A percentile compares a stretch with the other conserved stretches of the same genome.
These are phyloP conservation scores for Meteorus colon DNA, from an alignment of 2,888 invertebrate genomes.

Conservation along the genomic window DNA sequence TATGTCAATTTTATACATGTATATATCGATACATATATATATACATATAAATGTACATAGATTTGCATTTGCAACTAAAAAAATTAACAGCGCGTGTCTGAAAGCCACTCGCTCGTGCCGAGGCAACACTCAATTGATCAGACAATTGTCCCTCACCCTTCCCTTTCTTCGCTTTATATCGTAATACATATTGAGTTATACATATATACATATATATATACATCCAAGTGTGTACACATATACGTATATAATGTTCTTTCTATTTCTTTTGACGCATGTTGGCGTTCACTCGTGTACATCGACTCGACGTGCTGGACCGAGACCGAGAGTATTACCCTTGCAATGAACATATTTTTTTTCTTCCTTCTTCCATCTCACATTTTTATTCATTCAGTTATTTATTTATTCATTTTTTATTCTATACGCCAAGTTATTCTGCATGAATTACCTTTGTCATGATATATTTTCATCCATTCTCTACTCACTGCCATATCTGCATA, in stretches of 20 bases:
- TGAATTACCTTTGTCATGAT: constrained; percentile 26
- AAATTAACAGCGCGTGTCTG: constrained; percentile 38
- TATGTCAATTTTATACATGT: not conserved
- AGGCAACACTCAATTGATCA: constrained; percentile 35
- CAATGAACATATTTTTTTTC: constrained; percentile 19
- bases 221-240: not conserved
- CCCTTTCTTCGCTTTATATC: constrained; percentile 8
- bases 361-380: too few species aligned
- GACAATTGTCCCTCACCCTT: constrained; percentile 37
- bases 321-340: constrained; percentile 32
- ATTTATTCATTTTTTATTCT: constrained; percentile 20
- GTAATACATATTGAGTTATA: constrained; percentile 11
- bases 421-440: constrained; percentile 9
- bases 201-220: constrained; percentile 16
- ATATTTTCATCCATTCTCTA: not conserved
- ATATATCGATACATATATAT: not conserved
- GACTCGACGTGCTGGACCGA: constrained; percentile 28
- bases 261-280: constrained; percentile 25
- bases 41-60: not conserved
- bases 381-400: constrained; percentile 16
- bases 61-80: constrained; percentile 27
- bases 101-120: constrained; percentile 38
- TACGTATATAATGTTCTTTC: constrained; percentile 32
- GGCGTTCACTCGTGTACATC: constrained; percentile 34
- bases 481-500: not conserved